Evolutionary conservation across 2,113 vertebrate genomes (phyloP), one percentile per base, ranked within the genome.

Genomic region (Mesembrinibis cayennensis): DNA sequence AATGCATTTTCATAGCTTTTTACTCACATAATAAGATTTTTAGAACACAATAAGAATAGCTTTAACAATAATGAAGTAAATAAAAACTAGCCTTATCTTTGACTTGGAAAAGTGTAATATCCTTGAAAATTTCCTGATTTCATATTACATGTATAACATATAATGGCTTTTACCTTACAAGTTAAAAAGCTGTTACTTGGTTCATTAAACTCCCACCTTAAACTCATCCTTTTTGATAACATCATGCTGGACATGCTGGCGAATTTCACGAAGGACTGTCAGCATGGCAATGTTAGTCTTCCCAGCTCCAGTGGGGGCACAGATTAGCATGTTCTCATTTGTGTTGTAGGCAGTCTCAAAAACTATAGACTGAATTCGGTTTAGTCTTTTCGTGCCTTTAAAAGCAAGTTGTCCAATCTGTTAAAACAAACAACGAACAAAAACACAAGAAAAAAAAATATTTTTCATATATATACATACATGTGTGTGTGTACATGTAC

Each of bases 261-360:
- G 99, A 94, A 99, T 99, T 98, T 99, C 99, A 93, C 99, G 99
- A 16, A 99, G 98, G 76, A 99, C 97, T 6, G 99, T 99, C 62
- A 99, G 98, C 99, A 99, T 99, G 66, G 99, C 99, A 93, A 99
- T 99, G 96, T 99, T 99, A 44, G 99, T 99, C 97, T 99, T 99
- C 45, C 99, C 99, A 26, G 99, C 99, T 45, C 99, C 99, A 10
- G 99, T 99, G 36, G 99, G 99, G 45, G 99, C 99, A 42, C 99
- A 99, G 91, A 99, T 99, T 44, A 99, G 98, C 97, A 99, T 98
- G 97, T 99, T 99, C 95, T 99, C 99, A 7, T 99, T 99, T 89
- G 99, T 99, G 93, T 99, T 99, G 96, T 99, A 99, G 80, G 99
- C 99, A 13, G 99, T 99, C 96, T 99, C 99, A 3, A 99, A 99